Evolutionary conservation across 2,113 vertebrate genomes (phyloP).

Genomic region (Fregetta grallaria): DNA sequence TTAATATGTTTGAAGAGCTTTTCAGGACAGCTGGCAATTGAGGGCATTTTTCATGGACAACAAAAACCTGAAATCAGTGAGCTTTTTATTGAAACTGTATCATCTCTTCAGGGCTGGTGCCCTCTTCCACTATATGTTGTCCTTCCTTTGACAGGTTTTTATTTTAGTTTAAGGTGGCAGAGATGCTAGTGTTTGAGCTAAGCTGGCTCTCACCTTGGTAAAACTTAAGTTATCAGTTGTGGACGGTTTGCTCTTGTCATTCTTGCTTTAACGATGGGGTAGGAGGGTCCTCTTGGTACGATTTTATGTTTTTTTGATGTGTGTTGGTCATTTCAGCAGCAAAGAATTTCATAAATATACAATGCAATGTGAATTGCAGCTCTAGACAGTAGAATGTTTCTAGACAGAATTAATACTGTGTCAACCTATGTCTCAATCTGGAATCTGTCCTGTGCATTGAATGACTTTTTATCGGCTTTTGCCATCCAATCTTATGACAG

Average conservation of each 20-base stretch:
- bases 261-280: background rate
- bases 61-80: background rate
- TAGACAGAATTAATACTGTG: background rate
- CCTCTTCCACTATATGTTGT: background rate
- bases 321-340: background rate
- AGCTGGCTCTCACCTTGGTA: background rate
- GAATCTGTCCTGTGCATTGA: background rate
- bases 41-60: background rate
- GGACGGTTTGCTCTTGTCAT: background rate
- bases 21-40: background rate
- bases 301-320: background rate
- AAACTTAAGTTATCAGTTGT: background rate
- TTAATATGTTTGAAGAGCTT: background rate
- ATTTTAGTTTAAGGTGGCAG: background rate
- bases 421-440: background rate
- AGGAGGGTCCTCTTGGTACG: background rate
- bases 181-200: background rate
- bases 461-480: background rate
- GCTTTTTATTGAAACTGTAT: background rate
- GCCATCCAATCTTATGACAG: background rate
- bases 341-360: background rate
- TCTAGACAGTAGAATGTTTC: background rate
- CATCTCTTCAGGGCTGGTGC: background rate
- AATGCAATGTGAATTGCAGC: background rate
- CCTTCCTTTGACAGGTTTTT: background rate